Percentiles rank a stretch among this genome's conserved stretches.
Conservation (phyloP, 2,888 invertebrate species). For the Idaea aversata region DNA sequence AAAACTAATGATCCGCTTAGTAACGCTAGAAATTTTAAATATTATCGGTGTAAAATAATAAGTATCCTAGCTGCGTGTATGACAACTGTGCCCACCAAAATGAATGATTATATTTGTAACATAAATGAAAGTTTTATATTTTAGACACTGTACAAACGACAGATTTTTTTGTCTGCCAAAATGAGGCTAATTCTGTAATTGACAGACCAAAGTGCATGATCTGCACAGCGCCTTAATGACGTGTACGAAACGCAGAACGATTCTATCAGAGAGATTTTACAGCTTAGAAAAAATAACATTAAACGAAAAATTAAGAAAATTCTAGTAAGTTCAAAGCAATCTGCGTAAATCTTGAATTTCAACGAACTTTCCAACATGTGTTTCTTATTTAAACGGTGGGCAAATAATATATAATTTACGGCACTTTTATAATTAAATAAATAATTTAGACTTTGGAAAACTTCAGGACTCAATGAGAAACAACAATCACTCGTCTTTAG, state of each 20-base stretch:
- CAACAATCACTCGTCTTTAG: constrained; percentile 45
- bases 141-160: not conserved
- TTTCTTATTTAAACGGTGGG: constrained; percentile 13
- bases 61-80: not conserved
- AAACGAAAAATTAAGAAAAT: not conserved
- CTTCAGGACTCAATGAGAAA: constrained; percentile 46
- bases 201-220: not conserved
- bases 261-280: no score
- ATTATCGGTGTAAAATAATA: not conserved
- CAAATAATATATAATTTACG: constrained; percentile 8
- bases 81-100: not conserved
- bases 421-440: constrained; percentile 17
- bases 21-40: not conserved
- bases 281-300: not conserved
- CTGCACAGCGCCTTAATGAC: not conserved
- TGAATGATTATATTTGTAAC: not conserved
- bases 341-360: not conserved
- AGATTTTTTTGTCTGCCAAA: not conserved
- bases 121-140: not conserved
- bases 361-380: not conserved
- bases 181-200: not conserved
- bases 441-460: constrained; percentile 31
- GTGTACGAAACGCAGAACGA: not conserved
- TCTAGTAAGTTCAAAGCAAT: constrained; percentile 6
- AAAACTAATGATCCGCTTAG: no score